Base-by-base conservation (phyloP, 2,113 vertebrate genomes). In the Numenius arquata region DNA sequence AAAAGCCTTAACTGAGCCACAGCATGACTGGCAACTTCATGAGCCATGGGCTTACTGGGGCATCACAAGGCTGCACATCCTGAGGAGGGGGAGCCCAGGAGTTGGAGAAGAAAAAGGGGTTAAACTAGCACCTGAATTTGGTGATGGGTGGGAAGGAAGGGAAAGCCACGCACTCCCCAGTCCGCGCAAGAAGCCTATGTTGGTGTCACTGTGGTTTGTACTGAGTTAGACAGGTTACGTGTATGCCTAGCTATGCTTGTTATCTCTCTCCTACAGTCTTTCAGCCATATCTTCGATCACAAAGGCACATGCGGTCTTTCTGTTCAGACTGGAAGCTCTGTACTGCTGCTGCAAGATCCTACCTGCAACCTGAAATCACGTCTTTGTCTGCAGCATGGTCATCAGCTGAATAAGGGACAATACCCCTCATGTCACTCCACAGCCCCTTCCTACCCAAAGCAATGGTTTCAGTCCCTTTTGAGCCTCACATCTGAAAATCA, bases 1-100 rank as follows among this genome's bases (percentile, higher is more conserved):
- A 91, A 84, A 97, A 96, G 80, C 67, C 71, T 90, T 65, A 88
- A 53, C 65, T 36, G 72, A 95, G 72, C 15, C 48, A 66, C 58
- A 85, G 56, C 7, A 52, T 32, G 83, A 86, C 71, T 53, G 53
- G 77, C 59, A 83, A 48, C 50, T n/a, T 70, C 61, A 78, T 19
- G 52, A 94, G 40, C 74, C 32, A 34, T 6, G 40, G 66, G 20
- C 58, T 70, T 55, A 85, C 22, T 23, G n/a, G 20, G 18, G 20
- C 53, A 82, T 36, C 1, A 2, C 36, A 25, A 3, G 2, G 80
- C 73, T 61, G n/a, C 27, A 18, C 2, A 0, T 73, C 65, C 48
- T 48, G 63, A 70, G 30, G 32, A 73, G 29, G 34, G 15, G 22
- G 30, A 84, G 26, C 20, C 10, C 32, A 40, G 38, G 22, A 52